These are phyloP conservation scores for Glandiceps talaboti DNA, from an alignment of 53 echinoderm and acorn worm species.

Conservation along the genomic window DNA sequence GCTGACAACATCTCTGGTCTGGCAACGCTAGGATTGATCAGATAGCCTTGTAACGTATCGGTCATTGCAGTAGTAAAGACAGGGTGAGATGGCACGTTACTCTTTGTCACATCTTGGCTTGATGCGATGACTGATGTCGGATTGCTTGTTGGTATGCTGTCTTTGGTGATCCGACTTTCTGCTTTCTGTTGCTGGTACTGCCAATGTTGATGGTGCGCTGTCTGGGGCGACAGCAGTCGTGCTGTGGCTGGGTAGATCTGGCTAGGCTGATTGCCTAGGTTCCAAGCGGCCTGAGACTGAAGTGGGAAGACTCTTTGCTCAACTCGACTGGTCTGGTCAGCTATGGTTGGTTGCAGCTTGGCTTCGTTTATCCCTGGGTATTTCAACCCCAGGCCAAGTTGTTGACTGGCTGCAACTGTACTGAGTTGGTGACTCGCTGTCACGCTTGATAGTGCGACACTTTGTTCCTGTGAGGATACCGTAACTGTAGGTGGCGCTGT, in stretches of 20 bases:
- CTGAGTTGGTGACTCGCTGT: not conserved
- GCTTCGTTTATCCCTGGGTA: not conserved
- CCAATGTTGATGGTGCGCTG: not conserved
- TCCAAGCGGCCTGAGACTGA: not conserved
- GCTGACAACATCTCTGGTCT: not conserved
- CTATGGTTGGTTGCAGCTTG: not conserved
- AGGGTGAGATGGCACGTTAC: not conserved
- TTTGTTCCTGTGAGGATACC: not conserved
- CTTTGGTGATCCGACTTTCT: not conserved
- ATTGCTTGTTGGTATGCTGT: not conserved
- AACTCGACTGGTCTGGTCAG: not conserved
- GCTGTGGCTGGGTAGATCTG: not conserved
- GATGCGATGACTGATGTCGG: not conserved
- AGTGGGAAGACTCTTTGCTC: not conserved
- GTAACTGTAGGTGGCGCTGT: not conserved
- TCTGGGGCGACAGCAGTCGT: not conserved
- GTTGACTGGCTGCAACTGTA: too few species aligned
- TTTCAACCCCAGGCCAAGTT: too few species aligned
- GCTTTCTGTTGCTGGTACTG: not conserved
- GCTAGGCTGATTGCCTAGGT: not conserved
- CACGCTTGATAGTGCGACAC: not conserved
- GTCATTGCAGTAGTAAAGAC: not conserved
- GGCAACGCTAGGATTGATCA: too few species aligned
- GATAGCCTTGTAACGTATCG: not conserved
- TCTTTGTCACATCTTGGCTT: not conserved